phyloP scores from a whole-genome alignment of 1,140 invertebrate species.

The Cecropterus lyciades region DNA sequence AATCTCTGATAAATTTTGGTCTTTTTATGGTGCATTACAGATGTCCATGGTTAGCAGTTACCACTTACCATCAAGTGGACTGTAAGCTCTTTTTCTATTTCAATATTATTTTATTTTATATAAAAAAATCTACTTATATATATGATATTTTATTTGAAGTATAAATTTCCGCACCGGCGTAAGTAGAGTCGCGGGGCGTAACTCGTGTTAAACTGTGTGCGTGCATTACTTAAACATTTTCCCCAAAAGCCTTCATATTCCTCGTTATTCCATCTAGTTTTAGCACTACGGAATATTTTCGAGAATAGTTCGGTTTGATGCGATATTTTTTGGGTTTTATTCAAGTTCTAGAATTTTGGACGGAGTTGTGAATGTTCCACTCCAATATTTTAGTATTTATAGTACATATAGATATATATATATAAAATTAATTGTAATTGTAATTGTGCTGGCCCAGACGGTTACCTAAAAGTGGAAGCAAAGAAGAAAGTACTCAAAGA shows the following conservation, averaged over 20 bases:
- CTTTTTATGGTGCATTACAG: no score
- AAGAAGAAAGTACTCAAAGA: slow-evolving; percentile 76
- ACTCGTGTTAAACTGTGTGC: not conserved
- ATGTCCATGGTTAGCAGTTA: no score
- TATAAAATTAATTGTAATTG: no score
- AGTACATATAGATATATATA: no score
- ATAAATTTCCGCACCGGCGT: no score
- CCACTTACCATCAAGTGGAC: no score
- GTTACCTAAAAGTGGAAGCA: slow-evolving; percentile 89
- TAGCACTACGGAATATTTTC: not conserved
- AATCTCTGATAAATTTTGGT: no score
- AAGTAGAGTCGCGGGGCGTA: not conserved
- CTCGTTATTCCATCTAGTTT: not conserved
- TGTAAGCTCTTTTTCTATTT: no score
- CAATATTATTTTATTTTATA: no score
- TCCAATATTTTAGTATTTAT: not conserved
- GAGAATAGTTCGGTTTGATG: not conserved
- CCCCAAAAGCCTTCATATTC: not conserved
- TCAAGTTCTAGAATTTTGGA: not conserved
- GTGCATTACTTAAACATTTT: not conserved
- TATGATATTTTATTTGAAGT: no score
- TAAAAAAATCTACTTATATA: no score
- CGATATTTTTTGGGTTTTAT: no score
- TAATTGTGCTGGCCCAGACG: slow-evolving; percentile 90
- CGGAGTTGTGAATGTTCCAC: not conserved